These are phyloP conservation scores for Xylota sylvarum DNA, from an alignment of 2,888 invertebrate species.

Conservation along the genomic window DNA sequence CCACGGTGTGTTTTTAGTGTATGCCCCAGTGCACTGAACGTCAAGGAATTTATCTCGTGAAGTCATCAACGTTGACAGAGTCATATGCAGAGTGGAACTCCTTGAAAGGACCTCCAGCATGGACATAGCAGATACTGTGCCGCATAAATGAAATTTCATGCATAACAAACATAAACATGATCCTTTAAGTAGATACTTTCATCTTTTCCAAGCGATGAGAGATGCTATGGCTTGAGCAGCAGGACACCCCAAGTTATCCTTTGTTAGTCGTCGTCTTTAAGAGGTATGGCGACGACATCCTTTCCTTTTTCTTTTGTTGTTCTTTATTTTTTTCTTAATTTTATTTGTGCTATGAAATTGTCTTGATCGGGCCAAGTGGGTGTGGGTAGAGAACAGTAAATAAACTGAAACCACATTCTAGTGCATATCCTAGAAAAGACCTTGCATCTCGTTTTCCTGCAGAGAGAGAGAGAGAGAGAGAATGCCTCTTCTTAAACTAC, in stretches of 20 bases:
- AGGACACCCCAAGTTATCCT: constrained; percentile 42
- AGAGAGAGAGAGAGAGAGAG: background rate
- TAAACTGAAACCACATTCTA: constrained; percentile 52
- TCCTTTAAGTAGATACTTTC: constrained; percentile 73
- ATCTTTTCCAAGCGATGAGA: constrained; percentile 58
- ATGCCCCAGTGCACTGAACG: constrained; percentile 55
- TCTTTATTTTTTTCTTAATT: constrained; percentile 27
- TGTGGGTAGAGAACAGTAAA: constrained; percentile 43
- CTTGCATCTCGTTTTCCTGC: background rate
- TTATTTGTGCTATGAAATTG: no score
- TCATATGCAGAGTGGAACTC: constrained; percentile 27
- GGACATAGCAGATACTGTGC: constrained; percentile 44
- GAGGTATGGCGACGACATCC: constrained; percentile 47
- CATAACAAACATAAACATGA: constrained; percentile 71
- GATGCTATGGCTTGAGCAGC: constrained; percentile 38
- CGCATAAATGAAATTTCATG: constrained; percentile 72
- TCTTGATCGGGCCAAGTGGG: constrained; percentile 24
- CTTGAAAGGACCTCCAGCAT: constrained; percentile 38
- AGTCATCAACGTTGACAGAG: constrained; percentile 66
- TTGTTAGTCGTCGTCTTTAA: constrained; percentile 44
- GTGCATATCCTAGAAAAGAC: constrained; percentile 31
- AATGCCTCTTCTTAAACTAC: constrained; percentile 59
- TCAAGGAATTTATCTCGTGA: constrained; percentile 64
- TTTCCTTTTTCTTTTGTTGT: constrained; percentile 22
- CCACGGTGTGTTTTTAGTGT: constrained; percentile 44